Evolutionary conservation across 2,797 vertebrate genomes (phyloP), one percentile per base, ranked within the genome.

Genomic region (Sarcophilus harrisii): DNA sequence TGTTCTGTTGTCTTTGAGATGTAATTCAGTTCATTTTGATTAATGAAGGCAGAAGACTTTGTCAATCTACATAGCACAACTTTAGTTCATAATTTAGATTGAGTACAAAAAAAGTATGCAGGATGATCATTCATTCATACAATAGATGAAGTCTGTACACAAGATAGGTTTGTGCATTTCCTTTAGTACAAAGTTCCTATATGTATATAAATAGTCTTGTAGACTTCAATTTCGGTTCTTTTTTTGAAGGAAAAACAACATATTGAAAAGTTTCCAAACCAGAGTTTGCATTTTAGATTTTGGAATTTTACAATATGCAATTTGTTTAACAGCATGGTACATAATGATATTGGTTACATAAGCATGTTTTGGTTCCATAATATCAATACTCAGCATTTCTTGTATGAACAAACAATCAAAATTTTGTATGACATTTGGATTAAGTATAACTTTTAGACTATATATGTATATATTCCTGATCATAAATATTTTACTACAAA

Each of bases 321-420:
- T 94, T 97, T 98, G 96, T 98, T 98, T 98, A 98, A 98, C 96
- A 98, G 59, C 94, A 97, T 97, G 92, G 97, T 97, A 98, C 95
- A 93, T 97, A 98, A 98, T 98, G 98, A 98, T 97, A 97, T 98
- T 98, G 98, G 96, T 97, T 95, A 95, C 94, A 91, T 95, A 96
- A 98, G 98, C 97, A 97, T 96, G 94, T 98, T 98, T 98, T 98
- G 91, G 87, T 98, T 98, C 91, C 95, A n/a, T 93, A 98, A 57
- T 97, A 97, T 98, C 98, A 98, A 98, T 98, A 98, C 59, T 96
- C 92, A 94, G 55, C 59, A 97, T 92, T 95, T 58, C 21, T 55
- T 96, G 6, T 90, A 57, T 95, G 97, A 94, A 98, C 97, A 95
- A 98, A 98, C 96, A 97, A 97, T 0, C 14, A 93, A 92, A 94